Evolutionary conservation across 1,140 invertebrate species (phyloP).

Genomic region (Drosophila parvula): DNA sequence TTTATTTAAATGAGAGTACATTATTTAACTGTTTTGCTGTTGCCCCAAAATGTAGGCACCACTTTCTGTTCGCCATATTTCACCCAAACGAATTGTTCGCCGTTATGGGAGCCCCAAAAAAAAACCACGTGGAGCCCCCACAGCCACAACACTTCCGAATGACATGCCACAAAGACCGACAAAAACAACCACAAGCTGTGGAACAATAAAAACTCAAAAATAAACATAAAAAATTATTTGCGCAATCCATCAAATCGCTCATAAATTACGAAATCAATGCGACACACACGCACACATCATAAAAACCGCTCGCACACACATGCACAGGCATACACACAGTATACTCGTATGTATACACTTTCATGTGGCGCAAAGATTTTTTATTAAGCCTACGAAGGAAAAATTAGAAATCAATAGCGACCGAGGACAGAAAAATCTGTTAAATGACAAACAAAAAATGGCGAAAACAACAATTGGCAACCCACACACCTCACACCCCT

Average conservation of each 20-base stretch:
- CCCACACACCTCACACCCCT: not conserved
- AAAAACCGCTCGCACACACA: conserved; percentile 24
- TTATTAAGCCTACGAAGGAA: conserved; percentile 49
- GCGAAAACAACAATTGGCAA: conserved; percentile 31
- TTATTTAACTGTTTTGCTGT: not conserved
- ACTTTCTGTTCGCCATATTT: conserved; percentile 21
- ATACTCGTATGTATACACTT: conserved; percentile 8
- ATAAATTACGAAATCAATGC: conserved; percentile 72
- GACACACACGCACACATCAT: conserved; percentile 42
- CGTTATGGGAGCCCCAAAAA: conserved; percentile 9
- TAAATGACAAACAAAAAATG: conserved; percentile 60
- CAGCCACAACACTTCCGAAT: conserved; percentile 14
- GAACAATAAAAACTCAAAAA: conserved; percentile 58
- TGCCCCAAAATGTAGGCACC: conserved; percentile 30
- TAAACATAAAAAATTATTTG: conserved; percentile 63
- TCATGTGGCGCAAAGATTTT: conserved; percentile 33
- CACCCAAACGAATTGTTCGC: conserved; percentile 14
- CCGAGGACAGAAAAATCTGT: conserved; percentile 57
- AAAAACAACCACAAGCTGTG: conserved; percentile 39
- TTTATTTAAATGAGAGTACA: conserved; percentile 1
- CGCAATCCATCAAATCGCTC: conserved; percentile 69
- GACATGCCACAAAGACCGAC: conserved; percentile 10
- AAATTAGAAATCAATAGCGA: conserved; percentile 76
- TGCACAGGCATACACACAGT: not conserved
- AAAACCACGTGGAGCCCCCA: not conserved